Evolutionary conservation across 2,888 invertebrate genomes (phyloP).

Genomic region (Sinotaia quadrata): DNA sequence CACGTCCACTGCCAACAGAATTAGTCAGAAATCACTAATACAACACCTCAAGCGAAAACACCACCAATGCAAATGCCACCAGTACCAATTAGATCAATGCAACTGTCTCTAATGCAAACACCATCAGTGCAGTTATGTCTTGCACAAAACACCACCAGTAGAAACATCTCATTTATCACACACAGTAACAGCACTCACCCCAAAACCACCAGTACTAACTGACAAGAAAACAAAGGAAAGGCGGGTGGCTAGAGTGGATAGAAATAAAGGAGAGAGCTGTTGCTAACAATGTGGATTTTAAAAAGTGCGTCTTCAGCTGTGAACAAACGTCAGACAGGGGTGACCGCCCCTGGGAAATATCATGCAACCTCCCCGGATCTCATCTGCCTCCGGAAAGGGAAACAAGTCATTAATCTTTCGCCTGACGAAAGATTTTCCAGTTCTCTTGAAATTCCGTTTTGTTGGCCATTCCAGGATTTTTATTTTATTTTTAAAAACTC

Average conservation of each 20-base stretch:
- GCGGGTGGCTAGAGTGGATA: not conserved
- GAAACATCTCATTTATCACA: no score
- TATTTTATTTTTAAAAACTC: not conserved
- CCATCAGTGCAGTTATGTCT: no score
- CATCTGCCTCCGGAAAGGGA: not conserved
- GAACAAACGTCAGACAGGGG: not conserved
- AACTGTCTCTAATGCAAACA: no score
- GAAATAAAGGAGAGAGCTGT: not conserved
- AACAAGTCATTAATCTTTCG: slow-evolving; percentile 2
- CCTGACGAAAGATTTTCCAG: not conserved
- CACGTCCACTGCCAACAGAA: no score
- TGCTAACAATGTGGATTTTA: no score
- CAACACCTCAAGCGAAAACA: no score
- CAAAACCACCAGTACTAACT: no score
- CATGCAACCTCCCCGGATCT: not conserved
- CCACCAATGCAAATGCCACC: no score
- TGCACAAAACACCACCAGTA: no score
- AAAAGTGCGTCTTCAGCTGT: not conserved
- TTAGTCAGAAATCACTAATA: no score
- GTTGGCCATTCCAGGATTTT: not conserved
- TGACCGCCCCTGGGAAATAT: not conserved
- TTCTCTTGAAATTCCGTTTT: not conserved
- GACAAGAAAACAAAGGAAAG: not conserved
- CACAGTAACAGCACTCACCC: no score
- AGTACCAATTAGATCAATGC: no score